A percentile compares a stretch with the other conserved stretches of the same genome.
These are phyloP conservation scores for Gari tellinella DNA, from an alignment of 2,888 invertebrate genomes.

Conservation along the genomic window DNA sequence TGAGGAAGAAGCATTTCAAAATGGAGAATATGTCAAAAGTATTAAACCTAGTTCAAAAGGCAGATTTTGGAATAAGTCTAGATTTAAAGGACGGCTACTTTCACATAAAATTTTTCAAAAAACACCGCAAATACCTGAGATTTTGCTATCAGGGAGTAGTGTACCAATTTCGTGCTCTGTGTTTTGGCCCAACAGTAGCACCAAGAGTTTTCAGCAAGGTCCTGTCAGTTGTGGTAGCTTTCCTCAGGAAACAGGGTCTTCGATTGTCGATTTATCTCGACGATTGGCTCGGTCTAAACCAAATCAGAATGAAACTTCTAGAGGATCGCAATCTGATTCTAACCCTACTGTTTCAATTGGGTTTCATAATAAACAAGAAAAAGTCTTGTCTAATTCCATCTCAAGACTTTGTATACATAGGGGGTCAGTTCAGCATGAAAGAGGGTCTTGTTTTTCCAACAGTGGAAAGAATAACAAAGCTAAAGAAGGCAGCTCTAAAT, in stretches of 20 bases:
- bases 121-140: slow-evolving; percentile 34
- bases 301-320: slow-evolving; percentile 2
- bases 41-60: slow-evolving; percentile 27
- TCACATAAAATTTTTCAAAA: slow-evolving; percentile 33
- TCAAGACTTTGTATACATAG: slow-evolving; percentile 37
- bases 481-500: slow-evolving; percentile 18
- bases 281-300: slow-evolving; percentile 43
- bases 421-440: slow-evolving; percentile 17
- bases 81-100: slow-evolving; percentile 49
- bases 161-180: slow-evolving; percentile 36
- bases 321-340: slow-evolving; percentile 9
- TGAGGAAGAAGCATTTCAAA: slow-evolving; percentile 41
- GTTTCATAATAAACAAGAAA: slow-evolving; percentile 44
- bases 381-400: slow-evolving; percentile 35
- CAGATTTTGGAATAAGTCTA: slow-evolving; percentile 47
- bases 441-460: slow-evolving; percentile 33
- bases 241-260: slow-evolving; percentile 22
- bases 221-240: slow-evolving; percentile 34
- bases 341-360: slow-evolving; percentile 42
- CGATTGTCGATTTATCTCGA: slow-evolving; percentile 17
- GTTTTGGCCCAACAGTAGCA: slow-evolving; percentile 34
- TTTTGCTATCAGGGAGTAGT: slow-evolving; percentile 37
- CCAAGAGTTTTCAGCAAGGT: slow-evolving; percentile 37
- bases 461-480: slow-evolving; percentile 26
- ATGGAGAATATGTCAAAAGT: slow-evolving; percentile 46